Conservation (phyloP, 2,888 invertebrate genomes). For the Pterostichus niger region DNA sequence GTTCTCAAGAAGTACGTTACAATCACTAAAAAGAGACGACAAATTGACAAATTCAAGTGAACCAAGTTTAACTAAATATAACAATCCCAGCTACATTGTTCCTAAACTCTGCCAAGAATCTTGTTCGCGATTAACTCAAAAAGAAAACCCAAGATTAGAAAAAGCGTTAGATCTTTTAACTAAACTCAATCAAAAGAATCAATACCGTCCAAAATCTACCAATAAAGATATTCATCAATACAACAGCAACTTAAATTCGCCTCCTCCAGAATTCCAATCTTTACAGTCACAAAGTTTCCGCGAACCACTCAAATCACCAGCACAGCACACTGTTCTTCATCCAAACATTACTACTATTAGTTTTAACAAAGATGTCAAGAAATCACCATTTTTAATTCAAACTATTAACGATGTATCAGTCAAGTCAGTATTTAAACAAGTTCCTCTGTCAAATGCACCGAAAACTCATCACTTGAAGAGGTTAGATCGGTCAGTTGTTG, state of each 20-base stretch:
- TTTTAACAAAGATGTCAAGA: constrained; percentile 72
- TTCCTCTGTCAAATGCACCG: constrained; percentile 72
- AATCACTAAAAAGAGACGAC: constrained; percentile 62
- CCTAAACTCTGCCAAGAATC: constrained; percentile 62
- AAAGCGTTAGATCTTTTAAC: constrained; percentile 68
- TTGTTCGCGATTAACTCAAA: constrained; percentile 43
- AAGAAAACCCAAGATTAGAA: constrained; percentile 66
- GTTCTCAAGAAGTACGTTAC: constrained; percentile 66
- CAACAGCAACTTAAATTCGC: constrained; percentile 67
- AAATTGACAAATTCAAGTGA: constrained; percentile 25
- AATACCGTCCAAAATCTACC: constrained; percentile 68
- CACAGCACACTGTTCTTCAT: constrained; percentile 73
- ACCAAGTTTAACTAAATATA: constrained; percentile 66
- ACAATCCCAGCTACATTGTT: constrained; percentile 61
- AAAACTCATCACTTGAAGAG: constrained; percentile 72
- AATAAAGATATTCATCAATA: constrained; percentile 65
- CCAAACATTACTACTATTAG: constrained; percentile 75
- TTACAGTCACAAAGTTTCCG: constrained; percentile 71
- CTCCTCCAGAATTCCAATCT: constrained; percentile 75
- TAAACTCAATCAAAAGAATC: constrained; percentile 67
- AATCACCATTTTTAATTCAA: constrained; percentile 73
- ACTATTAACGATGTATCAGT: constrained; percentile 70
- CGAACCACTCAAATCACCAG: constrained; percentile 71
- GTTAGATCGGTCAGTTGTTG: constrained; percentile 71
- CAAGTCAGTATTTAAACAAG: constrained; percentile 71